Base-by-base conservation (phyloP, 2,113 vertebrate species). In the Anhinga anhinga region DNA sequence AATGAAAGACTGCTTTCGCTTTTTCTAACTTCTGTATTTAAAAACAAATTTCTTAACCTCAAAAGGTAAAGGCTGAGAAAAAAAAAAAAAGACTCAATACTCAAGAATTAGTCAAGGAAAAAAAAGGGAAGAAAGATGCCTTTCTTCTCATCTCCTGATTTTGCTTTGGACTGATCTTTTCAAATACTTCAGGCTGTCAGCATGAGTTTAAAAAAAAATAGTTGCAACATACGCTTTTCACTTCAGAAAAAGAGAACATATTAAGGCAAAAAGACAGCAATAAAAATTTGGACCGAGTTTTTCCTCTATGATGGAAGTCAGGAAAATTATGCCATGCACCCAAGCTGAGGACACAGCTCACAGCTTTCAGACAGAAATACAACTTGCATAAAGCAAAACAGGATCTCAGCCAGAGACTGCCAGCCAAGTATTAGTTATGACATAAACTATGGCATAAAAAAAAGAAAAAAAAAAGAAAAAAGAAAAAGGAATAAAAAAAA, bases 301-400 rank as follows among this genome's bases (percentile, higher is more conserved):
- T 87, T 73, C 40, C 40, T 71, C 73, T 76, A 1, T 49, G 52
- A 90, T 19, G 40, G 29, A 69, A 82, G 29, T 91, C 50, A 59
- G 71, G 53, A 82, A 91, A 95, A 79, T 77, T 66, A 80, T 65
- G 42, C 74, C 42, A 74, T 53, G 53, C 67, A 93, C 74, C 67
- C 71, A 73, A 85, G 66, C 42, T 82, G 58, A 96, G 82, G 94
- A 96, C 94, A 86, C 25, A 8, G 20, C 56, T 87, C 45, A 36
- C 6, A 58, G 58, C 80, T 95, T 95, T 93, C 83, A 95, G 70
- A 72, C 84, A 96, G 62, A 82, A 93, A 93, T 62, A 89, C 20
- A 69, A n/a, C 40, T 42, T 69, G 55, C 61, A 90, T 74, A 67
- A 92, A 88, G 78, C 27, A 66, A 95, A 91, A 86, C 3, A 34